Evolutionary conservation across 2,113 vertebrate species (phyloP), one percentile per base, ranked within the genome.

Genomic region (Nesogale talazaci): DNA sequence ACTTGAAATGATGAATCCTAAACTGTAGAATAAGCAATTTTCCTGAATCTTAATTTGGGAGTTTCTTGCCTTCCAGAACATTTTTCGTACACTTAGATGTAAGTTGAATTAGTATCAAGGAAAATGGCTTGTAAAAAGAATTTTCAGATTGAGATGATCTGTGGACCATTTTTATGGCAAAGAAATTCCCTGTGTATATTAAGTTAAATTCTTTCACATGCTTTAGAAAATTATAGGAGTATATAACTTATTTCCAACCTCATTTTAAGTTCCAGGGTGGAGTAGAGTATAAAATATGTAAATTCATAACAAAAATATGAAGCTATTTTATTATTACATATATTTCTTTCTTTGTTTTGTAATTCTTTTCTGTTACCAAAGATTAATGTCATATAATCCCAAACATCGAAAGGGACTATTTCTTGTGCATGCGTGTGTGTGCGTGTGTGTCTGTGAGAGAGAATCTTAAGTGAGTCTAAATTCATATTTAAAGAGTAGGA

Each of bases 1-100:
- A 59, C 29, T 59, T 95, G n/a, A 83, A 84, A 46, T 93, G 90
- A 92, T 25, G 83, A 74, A 94, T 74, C 16, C 80, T 82, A 14
- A 94, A 92, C 77, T 88, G 5, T 75, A 86, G 40, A 93, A 86
- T 36, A 31, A 85, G 27, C 0, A 0, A 3, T 23, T 92, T 91
- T 76, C 34, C 23, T 78, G 6, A 92, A 79, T 93, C 86, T 6
- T 86, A 74, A 46, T 2, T 91, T 70, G 36, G 31, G 70, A 72
- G 40, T 86, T 83, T 97, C 34, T 36, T n/a, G 4, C 80, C 81
- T 81, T 40, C 3, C 27, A 42, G 20, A 57, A 78, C 7, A 63
- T 86, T 95, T 92, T 93, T 83, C 63, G 23, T 91, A 78, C 81
- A 3, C 74, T 89, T 89, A 2, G 0, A 57, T 67, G 9, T 82